Evolutionary conservation across 2,888 invertebrate species (phyloP).

Genomic region (Morpho helenor): DNA sequence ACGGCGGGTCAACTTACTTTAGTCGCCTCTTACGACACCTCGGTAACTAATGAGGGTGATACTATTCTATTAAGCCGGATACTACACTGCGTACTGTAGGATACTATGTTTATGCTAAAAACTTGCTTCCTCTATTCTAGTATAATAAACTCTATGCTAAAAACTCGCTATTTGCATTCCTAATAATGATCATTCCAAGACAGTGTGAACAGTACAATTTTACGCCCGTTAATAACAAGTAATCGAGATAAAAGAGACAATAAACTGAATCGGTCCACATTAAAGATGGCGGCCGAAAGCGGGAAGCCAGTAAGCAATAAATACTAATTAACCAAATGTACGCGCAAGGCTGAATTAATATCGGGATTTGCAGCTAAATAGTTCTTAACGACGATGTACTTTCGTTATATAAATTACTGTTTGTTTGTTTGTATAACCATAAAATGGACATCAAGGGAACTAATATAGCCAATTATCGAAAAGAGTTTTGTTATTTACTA

Average conservation of each 20-base stretch:
- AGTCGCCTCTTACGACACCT: too few relatives aligned
- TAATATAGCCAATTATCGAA: too few relatives aligned
- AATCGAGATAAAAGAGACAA: conserved; percentile 23
- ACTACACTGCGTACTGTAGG: too few relatives aligned
- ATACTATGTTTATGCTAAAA: too few relatives aligned
- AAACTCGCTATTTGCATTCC: too few relatives aligned
- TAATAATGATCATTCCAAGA: too few relatives aligned
- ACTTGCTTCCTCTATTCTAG: too few relatives aligned
- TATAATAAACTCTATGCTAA: too few relatives aligned
- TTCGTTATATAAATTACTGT: conserved; percentile 12
- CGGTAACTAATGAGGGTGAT: too few relatives aligned
- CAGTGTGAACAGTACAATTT: conserved; percentile 10
- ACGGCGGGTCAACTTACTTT: too few relatives aligned
- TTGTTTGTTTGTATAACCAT: conserved; percentile 2
- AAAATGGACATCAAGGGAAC: not conserved
- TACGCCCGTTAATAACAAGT: conserved; percentile 13
- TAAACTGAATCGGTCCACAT: conserved; percentile 26
- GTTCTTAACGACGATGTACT: conserved; percentile 37
- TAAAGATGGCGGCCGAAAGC: conserved; percentile 29
- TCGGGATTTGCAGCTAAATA: conserved; percentile 54
- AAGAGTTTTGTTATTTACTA: not conserved
- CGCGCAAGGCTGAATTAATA: conserved; percentile 65
- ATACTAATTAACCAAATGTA: conserved; percentile 62
- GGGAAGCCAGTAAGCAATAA: conserved; percentile 38
- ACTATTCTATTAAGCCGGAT: too few relatives aligned